These are phyloP conservation scores for Apodemia mormo DNA, from an alignment of 2,888 invertebrate species.

Conservation along the genomic window DNA sequence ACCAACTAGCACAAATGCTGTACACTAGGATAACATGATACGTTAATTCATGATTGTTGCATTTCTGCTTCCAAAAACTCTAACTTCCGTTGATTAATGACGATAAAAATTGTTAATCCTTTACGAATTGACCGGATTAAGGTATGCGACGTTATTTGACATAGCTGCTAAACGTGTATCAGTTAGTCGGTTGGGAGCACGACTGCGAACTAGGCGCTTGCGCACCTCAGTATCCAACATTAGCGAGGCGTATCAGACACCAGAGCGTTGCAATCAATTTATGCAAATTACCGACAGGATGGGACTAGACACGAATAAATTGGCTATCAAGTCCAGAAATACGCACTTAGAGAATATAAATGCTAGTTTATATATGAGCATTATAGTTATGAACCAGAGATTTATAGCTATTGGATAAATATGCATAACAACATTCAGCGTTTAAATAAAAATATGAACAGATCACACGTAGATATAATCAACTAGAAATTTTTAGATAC, in stretches of 20 bases:
- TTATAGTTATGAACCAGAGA: background rate
- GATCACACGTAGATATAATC: too few relatives aligned
- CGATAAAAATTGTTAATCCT: constrained; percentile 24
- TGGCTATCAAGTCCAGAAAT: constrained; percentile 41
- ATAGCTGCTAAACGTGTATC: constrained; percentile 72
- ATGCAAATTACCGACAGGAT: constrained; percentile 76
- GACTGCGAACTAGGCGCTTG: constrained; percentile 63
- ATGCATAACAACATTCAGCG: too few relatives aligned
- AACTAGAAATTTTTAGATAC: too few relatives aligned
- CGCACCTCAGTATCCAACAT: constrained; percentile 46
- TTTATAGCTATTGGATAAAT: background rate
- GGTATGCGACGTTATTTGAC: constrained; percentile 70
- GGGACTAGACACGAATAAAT: constrained; percentile 49
- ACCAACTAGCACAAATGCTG: background rate
- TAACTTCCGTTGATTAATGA: constrained; percentile 1
- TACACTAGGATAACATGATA: constrained; percentile 26
- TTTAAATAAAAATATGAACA: too few relatives aligned
- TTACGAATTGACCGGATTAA: constrained; percentile 50
- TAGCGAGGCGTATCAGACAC: constrained; percentile 38
- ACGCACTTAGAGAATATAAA: constrained; percentile 10
- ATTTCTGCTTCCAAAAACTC: background rate
- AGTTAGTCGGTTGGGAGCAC: constrained; percentile 74
- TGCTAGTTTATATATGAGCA: background rate
- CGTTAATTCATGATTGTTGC: background rate
- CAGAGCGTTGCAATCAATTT: constrained; percentile 70